A percentile compares a stretch with the other conserved stretches of the same genome.
Conservation (phyloP, 2,113 vertebrate genomes). For the Lethenteron reissneri region DNA sequence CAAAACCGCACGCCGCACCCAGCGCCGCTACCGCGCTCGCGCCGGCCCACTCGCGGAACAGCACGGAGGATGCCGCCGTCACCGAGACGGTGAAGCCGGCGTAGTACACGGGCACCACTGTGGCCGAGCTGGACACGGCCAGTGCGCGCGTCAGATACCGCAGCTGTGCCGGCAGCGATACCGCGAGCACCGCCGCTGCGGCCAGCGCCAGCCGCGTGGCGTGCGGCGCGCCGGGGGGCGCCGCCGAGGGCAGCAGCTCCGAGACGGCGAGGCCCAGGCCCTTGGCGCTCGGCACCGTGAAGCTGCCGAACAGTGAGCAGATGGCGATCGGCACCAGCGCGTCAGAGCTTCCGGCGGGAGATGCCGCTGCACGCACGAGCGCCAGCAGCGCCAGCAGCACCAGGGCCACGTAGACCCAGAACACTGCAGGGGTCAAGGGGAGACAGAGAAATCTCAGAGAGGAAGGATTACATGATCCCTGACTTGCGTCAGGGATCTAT, state of each 20-base stretch:
- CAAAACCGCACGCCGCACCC: conserved; percentile 59
- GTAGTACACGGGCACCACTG: conserved; percentile 79
- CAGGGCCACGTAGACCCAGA: conserved; percentile 42
- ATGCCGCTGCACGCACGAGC: conserved; percentile 60
- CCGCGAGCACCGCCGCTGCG: conserved; percentile 43
- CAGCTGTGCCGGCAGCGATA: conserved; percentile 76
- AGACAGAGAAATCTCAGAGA: neutral
- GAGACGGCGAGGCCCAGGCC: conserved; percentile 61
- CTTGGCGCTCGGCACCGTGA: conserved; percentile 87
- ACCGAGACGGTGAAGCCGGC: conserved; percentile 67
- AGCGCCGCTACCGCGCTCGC: conserved; percentile 47
- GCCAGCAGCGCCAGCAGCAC: conserved; percentile 51
- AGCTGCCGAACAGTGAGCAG: conserved; percentile 74
- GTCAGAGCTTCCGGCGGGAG: conserved; percentile 52
- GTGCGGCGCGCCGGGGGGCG: conserved; percentile 25
- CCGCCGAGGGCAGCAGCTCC: conserved; percentile 34
- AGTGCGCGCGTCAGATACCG: conserved; percentile 79
- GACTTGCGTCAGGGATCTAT: no score
- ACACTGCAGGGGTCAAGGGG: conserved; percentile 35
- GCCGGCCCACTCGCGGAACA: conserved; percentile 72
- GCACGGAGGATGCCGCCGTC: conserved; percentile 55
- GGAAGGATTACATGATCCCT: no score
- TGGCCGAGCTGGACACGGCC: conserved; percentile 56
- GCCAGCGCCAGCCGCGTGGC: conserved; percentile 44
- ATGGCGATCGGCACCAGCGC: conserved; percentile 83